Conservation (phyloP, 2,113 vertebrate genomes). For the Ammodytes marinus region DNA sequence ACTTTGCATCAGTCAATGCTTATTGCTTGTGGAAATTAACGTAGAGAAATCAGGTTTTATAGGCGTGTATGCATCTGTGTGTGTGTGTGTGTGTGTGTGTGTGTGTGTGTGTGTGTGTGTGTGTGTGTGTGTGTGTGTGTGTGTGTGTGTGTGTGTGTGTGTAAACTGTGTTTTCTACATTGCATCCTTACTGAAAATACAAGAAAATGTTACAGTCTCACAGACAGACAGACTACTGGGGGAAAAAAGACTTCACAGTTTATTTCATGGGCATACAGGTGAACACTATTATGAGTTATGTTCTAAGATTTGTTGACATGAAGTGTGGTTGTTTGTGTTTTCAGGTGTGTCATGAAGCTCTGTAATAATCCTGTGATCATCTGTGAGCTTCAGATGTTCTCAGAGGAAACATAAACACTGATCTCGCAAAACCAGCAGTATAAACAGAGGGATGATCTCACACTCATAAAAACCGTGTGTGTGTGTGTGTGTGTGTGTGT, state of each 20-base stretch:
- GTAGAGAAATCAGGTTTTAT: background rate
- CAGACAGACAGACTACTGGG: background rate
- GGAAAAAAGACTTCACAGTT: background rate
- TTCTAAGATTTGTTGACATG: background rate
- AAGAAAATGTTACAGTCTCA: background rate
- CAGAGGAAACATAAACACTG: background rate
- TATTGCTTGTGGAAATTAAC: background rate
- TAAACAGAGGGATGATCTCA: constrained; percentile 25
- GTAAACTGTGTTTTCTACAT: background rate
- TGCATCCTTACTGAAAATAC: background rate
- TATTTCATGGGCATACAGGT: background rate
- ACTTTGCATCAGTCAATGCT: background rate
- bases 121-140: too few species aligned
- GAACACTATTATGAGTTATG: background rate
- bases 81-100: background rate
- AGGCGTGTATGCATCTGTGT: background rate
- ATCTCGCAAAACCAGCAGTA: background rate
- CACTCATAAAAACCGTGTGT: constrained; percentile 3
- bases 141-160: background rate
- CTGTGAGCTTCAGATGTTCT: background rate
- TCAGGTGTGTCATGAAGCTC: background rate
- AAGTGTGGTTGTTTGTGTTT: background rate
- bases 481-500: background rate
- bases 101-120: too few species aligned
- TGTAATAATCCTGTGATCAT: background rate